Conservation (phyloP, 2,113 vertebrate species). For the Oreocharis arfaki region DNA sequence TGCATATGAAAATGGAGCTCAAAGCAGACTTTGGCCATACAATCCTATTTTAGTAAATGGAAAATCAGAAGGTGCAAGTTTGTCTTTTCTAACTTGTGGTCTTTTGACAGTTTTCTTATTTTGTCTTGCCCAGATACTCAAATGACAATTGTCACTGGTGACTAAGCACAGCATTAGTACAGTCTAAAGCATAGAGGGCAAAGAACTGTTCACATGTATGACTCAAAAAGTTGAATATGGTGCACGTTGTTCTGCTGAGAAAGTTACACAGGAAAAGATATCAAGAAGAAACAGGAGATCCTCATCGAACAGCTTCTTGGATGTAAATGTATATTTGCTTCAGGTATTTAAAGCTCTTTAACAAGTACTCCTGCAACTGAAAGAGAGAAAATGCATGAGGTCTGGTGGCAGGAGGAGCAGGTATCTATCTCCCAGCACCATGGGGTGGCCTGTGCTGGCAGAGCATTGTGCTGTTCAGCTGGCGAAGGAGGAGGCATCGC, state of each 20-base stretch:
- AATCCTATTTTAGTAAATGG: not conserved
- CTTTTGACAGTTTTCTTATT: not conserved
- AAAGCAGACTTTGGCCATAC: not conserved
- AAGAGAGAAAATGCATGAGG: not conserved
- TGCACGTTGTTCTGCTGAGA: not conserved
- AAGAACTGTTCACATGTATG: not conserved
- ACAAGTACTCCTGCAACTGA: not conserved
- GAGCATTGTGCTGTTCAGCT: accelerated
- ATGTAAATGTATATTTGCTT: not conserved
- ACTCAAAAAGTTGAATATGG: not conserved
- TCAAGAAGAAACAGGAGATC: not conserved
- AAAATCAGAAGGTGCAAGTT: not conserved
- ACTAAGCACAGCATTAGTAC: not conserved
- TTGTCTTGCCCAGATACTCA: not conserved
- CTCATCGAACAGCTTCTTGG: not conserved
- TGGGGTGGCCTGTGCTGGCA: not conserved
- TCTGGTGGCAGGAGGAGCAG: not conserved
- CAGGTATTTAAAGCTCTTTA: not conserved
- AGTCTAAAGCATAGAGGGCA: not conserved
- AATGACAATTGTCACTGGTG: not conserved
- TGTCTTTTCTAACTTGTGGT: not conserved
- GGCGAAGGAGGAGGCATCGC: not conserved
- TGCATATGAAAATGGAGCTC: not conserved
- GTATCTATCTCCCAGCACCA: accelerated
- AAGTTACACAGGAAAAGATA: not conserved